Evolutionary conservation across 2,888 invertebrate genomes (phyloP).

Genomic region (Nymphalis urticae): DNA sequence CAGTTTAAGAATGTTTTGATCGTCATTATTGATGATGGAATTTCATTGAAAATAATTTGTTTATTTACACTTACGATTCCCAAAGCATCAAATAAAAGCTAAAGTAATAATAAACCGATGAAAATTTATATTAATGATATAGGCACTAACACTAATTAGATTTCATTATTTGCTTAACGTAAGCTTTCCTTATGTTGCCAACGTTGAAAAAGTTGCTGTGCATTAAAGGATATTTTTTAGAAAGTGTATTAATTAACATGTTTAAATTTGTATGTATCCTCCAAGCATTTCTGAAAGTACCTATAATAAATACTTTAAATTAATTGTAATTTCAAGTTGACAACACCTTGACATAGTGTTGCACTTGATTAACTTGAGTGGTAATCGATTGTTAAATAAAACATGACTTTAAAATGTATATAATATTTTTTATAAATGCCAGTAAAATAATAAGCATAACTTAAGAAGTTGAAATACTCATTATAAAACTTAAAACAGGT

Average conservation of each 20-base stretch:
- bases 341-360: slow-evolving; percentile 16
- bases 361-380: slow-evolving; percentile 18
- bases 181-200: neutral
- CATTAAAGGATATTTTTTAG: neutral
- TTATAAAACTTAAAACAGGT: neutral
- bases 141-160: slow-evolving; percentile 13
- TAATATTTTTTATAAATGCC: no score
- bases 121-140: slow-evolving; percentile 27
- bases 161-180: slow-evolving; percentile 16
- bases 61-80: neutral
- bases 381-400: slow-evolving; percentile 11
- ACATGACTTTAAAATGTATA: neutral
- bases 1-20: neutral
- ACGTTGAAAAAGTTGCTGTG: neutral
- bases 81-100: neutral
- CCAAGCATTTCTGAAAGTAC: neutral
- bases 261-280: neutral
- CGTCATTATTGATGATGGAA: neutral
- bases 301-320: neutral
- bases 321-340: slow-evolving; percentile 8
- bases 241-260: slow-evolving; percentile 1
- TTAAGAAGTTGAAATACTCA: no score
- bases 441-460: no score
- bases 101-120: slow-evolving; percentile 17
- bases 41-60: neutral